Conservation (phyloP, 2,797 vertebrate genomes). For the Myiotriccus ornatus region DNA sequence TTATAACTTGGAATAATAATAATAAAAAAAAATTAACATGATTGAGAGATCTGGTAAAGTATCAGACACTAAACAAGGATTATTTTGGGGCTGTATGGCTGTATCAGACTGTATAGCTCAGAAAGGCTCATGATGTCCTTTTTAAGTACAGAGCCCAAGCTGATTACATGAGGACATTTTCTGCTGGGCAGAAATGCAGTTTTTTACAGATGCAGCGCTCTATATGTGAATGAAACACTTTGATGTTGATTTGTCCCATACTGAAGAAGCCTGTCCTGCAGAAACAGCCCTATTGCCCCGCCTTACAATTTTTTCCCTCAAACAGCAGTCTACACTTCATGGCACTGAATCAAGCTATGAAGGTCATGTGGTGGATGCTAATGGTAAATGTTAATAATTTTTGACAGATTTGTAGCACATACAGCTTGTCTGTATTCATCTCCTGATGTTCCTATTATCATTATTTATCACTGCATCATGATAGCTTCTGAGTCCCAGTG, state of each 20-base stretch:
- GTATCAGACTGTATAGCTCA: not conserved
- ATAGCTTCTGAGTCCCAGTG: not conserved
- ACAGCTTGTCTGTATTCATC: not conserved
- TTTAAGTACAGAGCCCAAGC: not conserved
- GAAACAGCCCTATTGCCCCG: not conserved
- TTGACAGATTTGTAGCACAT: not conserved
- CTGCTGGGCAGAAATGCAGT: not conserved
- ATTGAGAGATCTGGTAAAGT: not conserved
- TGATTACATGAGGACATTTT: not conserved
- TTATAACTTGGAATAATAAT: not conserved
- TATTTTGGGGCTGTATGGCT: not conserved
- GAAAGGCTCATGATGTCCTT: not conserved
- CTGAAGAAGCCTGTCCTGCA: not conserved
- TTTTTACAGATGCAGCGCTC: not conserved
- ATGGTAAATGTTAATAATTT: conserved; percentile 25
- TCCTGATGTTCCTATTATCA: not conserved
- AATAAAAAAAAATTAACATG: not conserved
- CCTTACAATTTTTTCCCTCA: not conserved
- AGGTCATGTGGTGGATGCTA: not conserved
- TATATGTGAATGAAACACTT: not conserved
- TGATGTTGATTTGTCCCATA: not conserved
- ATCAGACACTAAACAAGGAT: not conserved
- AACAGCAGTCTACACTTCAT: not conserved
- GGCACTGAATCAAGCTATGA: not conserved
- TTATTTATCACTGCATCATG: conserved; percentile 13